Evolutionary conservation across 2,888 invertebrate genomes (phyloP).

Genomic region (Drosophila nigricruria): DNA sequence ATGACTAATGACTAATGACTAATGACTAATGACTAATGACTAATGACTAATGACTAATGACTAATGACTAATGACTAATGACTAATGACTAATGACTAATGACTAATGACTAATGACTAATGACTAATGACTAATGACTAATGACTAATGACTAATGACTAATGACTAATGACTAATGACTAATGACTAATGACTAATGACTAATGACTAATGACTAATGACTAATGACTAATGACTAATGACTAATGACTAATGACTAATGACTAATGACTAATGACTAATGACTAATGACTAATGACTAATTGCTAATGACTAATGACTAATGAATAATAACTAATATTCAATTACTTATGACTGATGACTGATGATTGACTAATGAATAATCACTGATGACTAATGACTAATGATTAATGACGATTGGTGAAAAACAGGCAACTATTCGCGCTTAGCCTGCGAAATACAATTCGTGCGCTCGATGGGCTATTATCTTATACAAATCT

Average conservation of each 20-base stretch:
- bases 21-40: background rate
- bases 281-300: conserved; percentile 1
- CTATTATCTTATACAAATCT: conserved; percentile 99
- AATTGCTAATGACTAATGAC: background rate
- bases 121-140: conserved; percentile 2
- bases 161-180: background rate
- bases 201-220: background rate
- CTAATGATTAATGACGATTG: background rate
- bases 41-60: background rate
- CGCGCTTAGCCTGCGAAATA: conserved; percentile 97
- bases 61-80: background rate
- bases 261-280: background rate
- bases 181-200: background rate
- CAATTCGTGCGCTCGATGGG: conserved; percentile 99
- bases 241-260: background rate
- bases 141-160: conserved; percentile 4
- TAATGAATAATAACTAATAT: background rate
- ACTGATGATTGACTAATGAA: background rate
- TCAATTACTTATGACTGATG: background rate
- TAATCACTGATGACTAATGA: background rate
- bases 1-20: background rate
- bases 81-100: background rate
- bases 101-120: conserved; percentile 2
- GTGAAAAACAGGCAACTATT: conserved; percentile 94
- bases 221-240: conserved; percentile 4